phyloP scores from a whole-genome alignment of 2,113 vertebrate species.

The Trematomus loennbergii region DNA sequence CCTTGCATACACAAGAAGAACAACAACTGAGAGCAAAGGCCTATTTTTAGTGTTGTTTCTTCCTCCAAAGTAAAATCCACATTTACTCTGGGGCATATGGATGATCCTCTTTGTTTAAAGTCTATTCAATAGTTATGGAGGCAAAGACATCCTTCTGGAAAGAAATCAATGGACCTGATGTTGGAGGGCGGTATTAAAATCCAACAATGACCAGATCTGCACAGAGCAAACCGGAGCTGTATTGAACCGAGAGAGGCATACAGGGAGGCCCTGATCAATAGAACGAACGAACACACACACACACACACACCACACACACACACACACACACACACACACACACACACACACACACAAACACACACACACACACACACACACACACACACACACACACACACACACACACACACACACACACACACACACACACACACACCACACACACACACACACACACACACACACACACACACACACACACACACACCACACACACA shows the following conservation, averaged over 20 bases:
- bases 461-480: conserved; percentile 40
- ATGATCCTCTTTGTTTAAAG: conserved; percentile 79
- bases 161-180: conserved; percentile 79
- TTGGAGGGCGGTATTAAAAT: conserved; percentile 75
- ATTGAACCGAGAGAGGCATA: conserved; percentile 64
- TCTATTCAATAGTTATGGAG: conserved; percentile 77
- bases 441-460: too few species aligned
- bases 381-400: conserved; percentile 41
- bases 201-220: conserved; percentile 70
- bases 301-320: conserved; percentile 44
- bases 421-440: conserved; percentile 50
- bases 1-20: conserved; percentile 68
- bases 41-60: conserved; percentile 73
- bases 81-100: conserved; percentile 75
- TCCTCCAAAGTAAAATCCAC: conserved; percentile 38
- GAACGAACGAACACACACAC: conserved; percentile 43
- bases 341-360: conserved; percentile 40
- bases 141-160: conserved; percentile 77
- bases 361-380: conserved; percentile 49
- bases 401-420: conserved; percentile 42
- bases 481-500: conserved; percentile 47
- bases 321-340: too few species aligned
- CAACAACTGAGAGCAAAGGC: conserved; percentile 45
- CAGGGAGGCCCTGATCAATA: conserved; percentile 77
- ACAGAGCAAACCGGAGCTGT: conserved; percentile 64